phyloP scores from a whole-genome alignment of 2,888 invertebrate species.

The Phania funesta region DNA sequence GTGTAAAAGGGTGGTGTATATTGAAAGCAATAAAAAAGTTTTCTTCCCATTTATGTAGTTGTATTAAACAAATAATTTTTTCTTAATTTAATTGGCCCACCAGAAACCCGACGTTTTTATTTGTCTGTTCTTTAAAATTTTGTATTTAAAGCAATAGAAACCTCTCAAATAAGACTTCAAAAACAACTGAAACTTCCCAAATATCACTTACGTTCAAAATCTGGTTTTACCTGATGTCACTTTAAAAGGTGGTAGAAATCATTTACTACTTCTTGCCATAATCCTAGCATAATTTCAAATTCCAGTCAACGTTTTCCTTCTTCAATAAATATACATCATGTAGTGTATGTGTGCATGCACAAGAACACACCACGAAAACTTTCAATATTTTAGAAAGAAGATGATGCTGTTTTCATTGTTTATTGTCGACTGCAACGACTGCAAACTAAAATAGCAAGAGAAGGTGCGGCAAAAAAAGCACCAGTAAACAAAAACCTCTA shows the following conservation, averaged over 20 bases:
- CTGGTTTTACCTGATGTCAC: too few species aligned
- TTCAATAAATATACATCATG: background rate
- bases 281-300: background rate
- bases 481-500: background rate
- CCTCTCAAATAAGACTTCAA: too few species aligned
- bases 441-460: background rate
- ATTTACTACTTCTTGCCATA: background rate
- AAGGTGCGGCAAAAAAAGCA: background rate
- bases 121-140: too few species aligned
- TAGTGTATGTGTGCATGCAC: background rate
- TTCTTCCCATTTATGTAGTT: too few species aligned
- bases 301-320: background rate
- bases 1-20: background rate
- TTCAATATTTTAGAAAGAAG: slow-evolving; percentile 11
- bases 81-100: too few species aligned
- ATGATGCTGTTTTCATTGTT: slow-evolving; percentile 23
- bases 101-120: too few species aligned
- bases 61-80: too few species aligned
- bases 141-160: too few species aligned
- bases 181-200: too few species aligned
- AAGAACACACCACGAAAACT: background rate
- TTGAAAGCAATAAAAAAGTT: background rate
- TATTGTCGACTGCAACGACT: background rate
- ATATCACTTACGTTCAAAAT: too few species aligned
- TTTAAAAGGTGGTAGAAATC: too few species aligned